Percentiles rank a stretch among this genome's conserved stretches.
These are phyloP conservation scores for Gadus macrocephalus DNA, from an alignment of 2,113 vertebrate genomes.

Conservation along the genomic window DNA sequence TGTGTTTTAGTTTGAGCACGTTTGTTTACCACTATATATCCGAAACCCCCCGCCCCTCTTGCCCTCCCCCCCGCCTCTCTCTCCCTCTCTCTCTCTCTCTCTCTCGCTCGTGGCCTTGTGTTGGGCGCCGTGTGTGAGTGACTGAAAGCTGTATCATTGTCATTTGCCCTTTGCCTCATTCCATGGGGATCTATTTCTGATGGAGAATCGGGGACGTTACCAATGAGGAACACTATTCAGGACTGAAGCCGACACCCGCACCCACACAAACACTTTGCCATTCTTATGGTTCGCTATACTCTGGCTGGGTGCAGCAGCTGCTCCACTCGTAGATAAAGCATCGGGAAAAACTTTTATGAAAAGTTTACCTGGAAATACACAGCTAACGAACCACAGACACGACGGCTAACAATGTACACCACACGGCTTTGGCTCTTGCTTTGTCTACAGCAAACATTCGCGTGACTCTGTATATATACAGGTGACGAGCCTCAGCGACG, in stretches of 20 bases:
- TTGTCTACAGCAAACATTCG: no score
- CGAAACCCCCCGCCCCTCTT: no score
- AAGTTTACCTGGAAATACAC: no score
- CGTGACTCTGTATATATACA: no score
- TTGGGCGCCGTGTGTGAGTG: slow-evolving; percentile 20
- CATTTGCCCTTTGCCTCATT: slow-evolving; percentile 59
- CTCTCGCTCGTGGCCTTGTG: no score
- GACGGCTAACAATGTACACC: no score
- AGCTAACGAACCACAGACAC: no score
- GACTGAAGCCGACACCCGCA: slow-evolving; percentile 36
- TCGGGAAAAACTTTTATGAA: background rate
- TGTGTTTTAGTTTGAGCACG: background rate
- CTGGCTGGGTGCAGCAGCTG: slow-evolving; percentile 3
- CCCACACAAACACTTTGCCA: slow-evolving; percentile 45
- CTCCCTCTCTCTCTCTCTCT: background rate
- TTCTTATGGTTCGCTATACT: slow-evolving; percentile 20
- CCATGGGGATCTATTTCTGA: slow-evolving; percentile 54
- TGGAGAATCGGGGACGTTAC: slow-evolving; percentile 34
- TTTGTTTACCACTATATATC: slow-evolving; percentile 1
- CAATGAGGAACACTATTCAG: slow-evolving; percentile 48
- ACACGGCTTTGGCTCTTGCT: no score
- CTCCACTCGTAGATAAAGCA: background rate
- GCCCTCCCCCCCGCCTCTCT: background rate
- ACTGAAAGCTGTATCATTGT: slow-evolving; percentile 56
- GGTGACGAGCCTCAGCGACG: no score